These are phyloP conservation scores for Serrognathus titanus DNA, from an alignment of 2,888 invertebrate genomes.

Conservation along the genomic window DNA sequence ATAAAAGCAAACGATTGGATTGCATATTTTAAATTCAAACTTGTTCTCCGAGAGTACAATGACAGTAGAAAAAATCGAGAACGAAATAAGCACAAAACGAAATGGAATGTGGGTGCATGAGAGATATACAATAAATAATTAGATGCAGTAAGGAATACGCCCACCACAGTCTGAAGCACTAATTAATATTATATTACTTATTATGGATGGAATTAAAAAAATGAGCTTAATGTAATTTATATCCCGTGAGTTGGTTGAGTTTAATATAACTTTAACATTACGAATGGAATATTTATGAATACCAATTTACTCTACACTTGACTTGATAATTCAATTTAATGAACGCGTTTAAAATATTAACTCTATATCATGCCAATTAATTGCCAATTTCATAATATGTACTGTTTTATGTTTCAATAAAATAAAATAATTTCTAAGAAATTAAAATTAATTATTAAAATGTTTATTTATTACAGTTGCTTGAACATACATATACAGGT, in stretches of 20 bases:
- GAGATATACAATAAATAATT: conserved; percentile 32
- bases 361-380: too few species aligned
- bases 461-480: too few species aligned
- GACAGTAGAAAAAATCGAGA: conserved; percentile 10
- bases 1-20: conserved; percentile 6
- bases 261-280: conserved; percentile 17
- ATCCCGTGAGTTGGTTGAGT: conserved; percentile 10
- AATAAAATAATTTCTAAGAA: too few species aligned
- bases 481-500: too few species aligned
- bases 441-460: too few species aligned
- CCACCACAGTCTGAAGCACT: conserved; percentile 22
- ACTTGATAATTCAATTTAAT: conserved; percentile 11
- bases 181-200: conserved; percentile 28
- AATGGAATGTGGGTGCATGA: conserved; percentile 21
- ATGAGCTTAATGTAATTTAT: conserved; percentile 17
- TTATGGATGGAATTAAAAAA: conserved; percentile 13
- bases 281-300: conserved; percentile 18
- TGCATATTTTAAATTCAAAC: conserved; percentile 17
- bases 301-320: conserved; percentile 14
- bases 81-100: conserved; percentile 14
- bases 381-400: too few species aligned
- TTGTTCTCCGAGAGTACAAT: conserved; percentile 9
- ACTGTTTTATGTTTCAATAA: too few species aligned
- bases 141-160: conserved; percentile 25
- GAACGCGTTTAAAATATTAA: not conserved